Base-by-base conservation (phyloP, 2,113 vertebrate species). In the Agapornis roseicollis region DNA sequence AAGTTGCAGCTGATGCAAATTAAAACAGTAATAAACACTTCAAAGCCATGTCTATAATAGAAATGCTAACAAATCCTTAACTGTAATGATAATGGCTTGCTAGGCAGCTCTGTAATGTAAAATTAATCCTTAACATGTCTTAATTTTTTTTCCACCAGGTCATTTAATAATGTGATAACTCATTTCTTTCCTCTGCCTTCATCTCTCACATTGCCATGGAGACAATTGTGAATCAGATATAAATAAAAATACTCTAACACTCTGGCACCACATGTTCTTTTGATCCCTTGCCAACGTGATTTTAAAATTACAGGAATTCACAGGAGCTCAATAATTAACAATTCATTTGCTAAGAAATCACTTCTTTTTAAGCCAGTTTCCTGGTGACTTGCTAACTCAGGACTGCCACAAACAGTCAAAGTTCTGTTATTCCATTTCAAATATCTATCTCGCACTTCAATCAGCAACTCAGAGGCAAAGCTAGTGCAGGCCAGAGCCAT, bases 201-300 rank as follows among this genome's bases (percentile, higher is more conserved):
- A 73, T 96, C 87, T 89, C 92, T 93, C 84, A 73, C 89, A 97
- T 98, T 76, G 88, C 98, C 97, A 98, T 98, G 98, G 98, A 95
- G 97, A 98, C 96, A 82, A 94, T 86, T 92, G 94, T 97, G 97
- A 97, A 97, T 98, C 98, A 98, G 97, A 97, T 88, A 97, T 96
- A 98, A 98, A 98, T 98, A 98, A 97, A 98, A 98, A 98, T 98
- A 98, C 96, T 97, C 97, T 90, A 84, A 89, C 94, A 15, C 94
- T 96, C 92, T 96, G 95, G 93, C 72, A 97, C 97, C 98, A 97
- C 98, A 97, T 97, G 98, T 97, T 97, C 81, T 95, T 93, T 56
- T 94, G 94, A 93, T 88, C 79, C 1, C 0, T 92, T 97, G 97
- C 97, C 97, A 98, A 72, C 88, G 81, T 2, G 2, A 61, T 87